Percentiles rank a stretch among this genome's conserved stretches.
These are phyloP conservation scores for Dilophus febrilis DNA, from an alignment of 2,888 invertebrate species.

Conservation along the genomic window DNA sequence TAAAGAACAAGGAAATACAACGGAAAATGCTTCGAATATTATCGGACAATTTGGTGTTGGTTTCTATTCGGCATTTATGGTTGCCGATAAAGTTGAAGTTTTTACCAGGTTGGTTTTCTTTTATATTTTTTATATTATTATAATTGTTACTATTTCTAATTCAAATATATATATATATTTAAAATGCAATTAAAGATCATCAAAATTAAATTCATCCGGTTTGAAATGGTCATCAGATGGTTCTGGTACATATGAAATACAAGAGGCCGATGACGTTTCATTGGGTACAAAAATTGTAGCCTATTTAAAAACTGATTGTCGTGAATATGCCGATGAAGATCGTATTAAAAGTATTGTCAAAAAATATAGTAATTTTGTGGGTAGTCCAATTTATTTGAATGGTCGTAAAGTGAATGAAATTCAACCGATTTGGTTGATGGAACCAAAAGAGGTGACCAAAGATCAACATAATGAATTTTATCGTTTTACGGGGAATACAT, in stretches of 20 bases:
- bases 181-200: too few relatives aligned
- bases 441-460: conserved; percentile 67
- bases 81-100: conserved; percentile 87
- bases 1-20: conserved; percentile 43
- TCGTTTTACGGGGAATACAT: conserved; percentile 69
- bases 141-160: too few relatives aligned
- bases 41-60: conserved; percentile 98
- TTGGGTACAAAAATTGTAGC: conserved; percentile 87
- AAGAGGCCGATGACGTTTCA: conserved; percentile 66
- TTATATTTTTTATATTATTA: too few relatives aligned
- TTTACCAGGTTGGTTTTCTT: conserved; percentile 37
- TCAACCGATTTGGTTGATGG: conserved; percentile 85
- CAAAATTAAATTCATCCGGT: conserved; percentile 45
- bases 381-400: conserved; percentile 81
- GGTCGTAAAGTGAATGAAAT: conserved; percentile 77
- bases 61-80: conserved; percentile 96
- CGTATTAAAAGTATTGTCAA: conserved; percentile 74
- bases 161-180: background rate
- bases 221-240: conserved; percentile 86
- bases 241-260: conserved; percentile 75
- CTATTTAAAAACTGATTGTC: conserved; percentile 70
- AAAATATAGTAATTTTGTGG: conserved; percentile 96
- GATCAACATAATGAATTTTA: conserved; percentile 90
- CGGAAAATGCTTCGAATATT: conserved; percentile 52
- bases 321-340: conserved; percentile 79